phyloP scores from a whole-genome alignment of 2,113 vertebrate species.

The Entomyzon cyanotis region DNA sequence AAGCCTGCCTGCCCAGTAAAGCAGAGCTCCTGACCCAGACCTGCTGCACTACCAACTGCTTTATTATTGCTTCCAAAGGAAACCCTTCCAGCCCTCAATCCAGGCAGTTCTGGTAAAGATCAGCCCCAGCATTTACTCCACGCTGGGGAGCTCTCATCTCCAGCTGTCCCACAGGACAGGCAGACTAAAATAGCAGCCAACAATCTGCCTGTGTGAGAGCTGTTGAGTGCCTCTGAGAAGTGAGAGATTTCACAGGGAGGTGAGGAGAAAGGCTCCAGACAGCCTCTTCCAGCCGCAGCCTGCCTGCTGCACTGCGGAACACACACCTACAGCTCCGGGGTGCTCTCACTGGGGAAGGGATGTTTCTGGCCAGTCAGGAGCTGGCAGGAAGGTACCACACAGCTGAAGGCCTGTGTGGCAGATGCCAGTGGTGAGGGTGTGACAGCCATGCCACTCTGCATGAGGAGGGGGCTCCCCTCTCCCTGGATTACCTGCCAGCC shows the following conservation, averaged over 20 bases:
- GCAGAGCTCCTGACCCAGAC: background rate
- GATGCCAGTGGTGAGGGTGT: rapidly evolving
- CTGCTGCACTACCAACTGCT: background rate
- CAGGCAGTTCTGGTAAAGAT: background rate
- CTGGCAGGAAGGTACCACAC: background rate
- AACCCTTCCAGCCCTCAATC: background rate
- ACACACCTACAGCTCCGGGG: background rate
- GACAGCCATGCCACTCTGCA: background rate
- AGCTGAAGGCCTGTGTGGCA: background rate
- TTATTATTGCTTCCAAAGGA: background rate
- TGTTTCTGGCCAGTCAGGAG: background rate
- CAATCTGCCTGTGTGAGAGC: background rate
- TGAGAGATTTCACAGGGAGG: background rate
- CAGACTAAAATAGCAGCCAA: constrained; percentile 29
- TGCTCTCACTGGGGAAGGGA: background rate
- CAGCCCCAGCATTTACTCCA: background rate
- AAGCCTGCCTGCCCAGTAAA: background rate
- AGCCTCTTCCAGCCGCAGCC: background rate
- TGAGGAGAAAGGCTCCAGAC: background rate
- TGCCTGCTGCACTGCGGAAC: background rate
- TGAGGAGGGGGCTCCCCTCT: background rate
- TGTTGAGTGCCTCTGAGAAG: background rate
- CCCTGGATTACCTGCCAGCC: constrained; percentile 80
- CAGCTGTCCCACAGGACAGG: background rate
- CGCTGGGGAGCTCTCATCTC: background rate